phyloP scores from a whole-genome alignment of 1,140 invertebrate genomes.

The Polypedilum pembai region DNA sequence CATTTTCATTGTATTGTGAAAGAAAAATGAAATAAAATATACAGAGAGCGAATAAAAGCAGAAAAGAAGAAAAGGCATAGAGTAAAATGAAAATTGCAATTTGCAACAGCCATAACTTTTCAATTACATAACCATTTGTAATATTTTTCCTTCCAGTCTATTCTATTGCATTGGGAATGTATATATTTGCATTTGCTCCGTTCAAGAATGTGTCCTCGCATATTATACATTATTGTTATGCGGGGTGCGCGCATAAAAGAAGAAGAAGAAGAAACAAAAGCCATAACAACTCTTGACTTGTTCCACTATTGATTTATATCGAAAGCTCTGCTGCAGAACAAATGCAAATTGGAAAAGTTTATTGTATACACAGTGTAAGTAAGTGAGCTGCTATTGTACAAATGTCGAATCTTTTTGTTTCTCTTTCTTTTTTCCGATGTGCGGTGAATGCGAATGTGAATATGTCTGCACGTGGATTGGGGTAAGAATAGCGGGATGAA shows the following conservation, averaged over 20 bases:
- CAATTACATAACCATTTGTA: conserved; percentile 18
- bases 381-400: not conserved
- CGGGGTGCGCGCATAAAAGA: too few species aligned
- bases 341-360: conserved; percentile 11
- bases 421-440: not conserved
- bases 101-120: conserved; percentile 17
- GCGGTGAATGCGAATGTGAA: not conserved
- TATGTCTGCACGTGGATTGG: too few species aligned
- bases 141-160: not conserved
- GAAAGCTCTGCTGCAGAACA: not conserved
- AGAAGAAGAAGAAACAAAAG: too few species aligned
- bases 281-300: not conserved
- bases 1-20: not conserved
- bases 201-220: too few species aligned
- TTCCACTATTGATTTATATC: not conserved
- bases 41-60: not conserved
- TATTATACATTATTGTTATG: too few species aligned
- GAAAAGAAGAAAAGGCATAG: not conserved
- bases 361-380: not conserved
- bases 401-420: not conserved
- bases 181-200: not conserved
- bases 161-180: not conserved
- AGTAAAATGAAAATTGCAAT: conserved; percentile 14
- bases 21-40: too few species aligned
- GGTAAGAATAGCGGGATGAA: not conserved